Conservation (phyloP, 2,797 vertebrate genomes). For the Mico argentatus region DNA sequence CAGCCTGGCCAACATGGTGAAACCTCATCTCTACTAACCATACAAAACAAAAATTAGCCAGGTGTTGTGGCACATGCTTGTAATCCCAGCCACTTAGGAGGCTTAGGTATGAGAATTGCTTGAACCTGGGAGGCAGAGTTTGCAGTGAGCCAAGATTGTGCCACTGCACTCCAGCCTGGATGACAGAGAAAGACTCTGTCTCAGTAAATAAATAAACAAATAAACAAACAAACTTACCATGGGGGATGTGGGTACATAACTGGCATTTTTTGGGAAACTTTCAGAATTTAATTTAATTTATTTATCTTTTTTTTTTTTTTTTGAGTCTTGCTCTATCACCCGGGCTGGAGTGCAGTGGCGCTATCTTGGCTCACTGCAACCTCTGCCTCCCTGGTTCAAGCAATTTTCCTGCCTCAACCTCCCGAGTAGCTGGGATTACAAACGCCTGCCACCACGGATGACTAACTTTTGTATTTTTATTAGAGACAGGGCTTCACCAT, state of each 20-base stretch:
- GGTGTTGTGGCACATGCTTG: too few relatives aligned
- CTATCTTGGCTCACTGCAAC: not conserved
- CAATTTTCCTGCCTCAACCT: not conserved
- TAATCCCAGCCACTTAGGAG: too few relatives aligned
- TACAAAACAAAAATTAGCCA: too few relatives aligned
- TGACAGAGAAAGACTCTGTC: not conserved
- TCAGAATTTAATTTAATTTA: slow-evolving; percentile 13
- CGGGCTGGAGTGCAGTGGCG: not conserved
- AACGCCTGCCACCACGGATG: not conserved
- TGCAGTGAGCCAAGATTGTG: not conserved
- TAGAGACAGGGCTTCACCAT: not conserved
- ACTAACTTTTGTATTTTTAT: not conserved
- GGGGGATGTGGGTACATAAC: not conserved
- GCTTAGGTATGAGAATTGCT: too few relatives aligned
- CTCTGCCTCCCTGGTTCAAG: not conserved
- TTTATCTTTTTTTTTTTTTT: not conserved
- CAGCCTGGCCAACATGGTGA: too few relatives aligned
- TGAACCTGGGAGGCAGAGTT: too few relatives aligned
- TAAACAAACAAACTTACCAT: not conserved
- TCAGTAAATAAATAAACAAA: not conserved
- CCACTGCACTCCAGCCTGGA: not conserved
- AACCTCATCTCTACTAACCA: too few relatives aligned
- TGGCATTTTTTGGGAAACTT: slow-evolving; percentile 38
- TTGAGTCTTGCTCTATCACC: not conserved
- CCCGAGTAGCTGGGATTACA: not conserved